phyloP scores from a whole-genome alignment of 2,113 vertebrate genomes.

The Ictalurus furcatus region DNA sequence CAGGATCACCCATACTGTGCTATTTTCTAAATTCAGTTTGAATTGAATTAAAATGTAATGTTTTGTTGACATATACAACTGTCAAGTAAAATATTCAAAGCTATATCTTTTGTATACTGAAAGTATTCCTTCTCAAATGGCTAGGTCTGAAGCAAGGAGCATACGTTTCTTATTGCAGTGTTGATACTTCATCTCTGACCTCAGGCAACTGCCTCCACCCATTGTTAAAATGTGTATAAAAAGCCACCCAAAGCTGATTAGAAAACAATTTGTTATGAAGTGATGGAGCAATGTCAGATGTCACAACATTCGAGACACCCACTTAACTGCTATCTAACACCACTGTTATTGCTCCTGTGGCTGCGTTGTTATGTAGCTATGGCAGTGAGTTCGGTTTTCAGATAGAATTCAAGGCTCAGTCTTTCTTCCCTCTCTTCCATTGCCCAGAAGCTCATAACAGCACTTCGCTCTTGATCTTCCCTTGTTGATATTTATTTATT shows the following conservation, averaged over 20 bases:
- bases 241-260: slow-evolving; percentile 56
- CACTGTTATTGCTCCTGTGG: slow-evolving; percentile 64
- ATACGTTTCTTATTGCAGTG: slow-evolving; percentile 6
- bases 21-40: background rate
- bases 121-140: background rate
- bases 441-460: slow-evolving; percentile 46
- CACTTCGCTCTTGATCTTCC: slow-evolving; percentile 46
- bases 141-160: background rate
- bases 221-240: slow-evolving; percentile 55
- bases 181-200: slow-evolving; percentile 55
- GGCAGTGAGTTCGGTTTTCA: slow-evolving; percentile 23
- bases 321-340: slow-evolving; percentile 57
- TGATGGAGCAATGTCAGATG: slow-evolving; percentile 62
- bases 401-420: slow-evolving; percentile 48
- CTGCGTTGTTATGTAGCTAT: slow-evolving; percentile 27
- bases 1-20: background rate
- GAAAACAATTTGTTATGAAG: slow-evolving; percentile 54
- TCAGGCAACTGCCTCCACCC: slow-evolving; percentile 47
- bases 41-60: background rate
- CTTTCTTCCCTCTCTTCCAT: slow-evolving; percentile 55
- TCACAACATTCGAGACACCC: slow-evolving; percentile 58
- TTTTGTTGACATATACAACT: background rate
- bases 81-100: background rate
- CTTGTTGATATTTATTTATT: slow-evolving; percentile 60
- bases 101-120: background rate